Evolutionary conservation across 2,113 vertebrate genomes (phyloP), one percentile per base, ranked within the genome.

Genomic region (Nanorana parkeri): DNA sequence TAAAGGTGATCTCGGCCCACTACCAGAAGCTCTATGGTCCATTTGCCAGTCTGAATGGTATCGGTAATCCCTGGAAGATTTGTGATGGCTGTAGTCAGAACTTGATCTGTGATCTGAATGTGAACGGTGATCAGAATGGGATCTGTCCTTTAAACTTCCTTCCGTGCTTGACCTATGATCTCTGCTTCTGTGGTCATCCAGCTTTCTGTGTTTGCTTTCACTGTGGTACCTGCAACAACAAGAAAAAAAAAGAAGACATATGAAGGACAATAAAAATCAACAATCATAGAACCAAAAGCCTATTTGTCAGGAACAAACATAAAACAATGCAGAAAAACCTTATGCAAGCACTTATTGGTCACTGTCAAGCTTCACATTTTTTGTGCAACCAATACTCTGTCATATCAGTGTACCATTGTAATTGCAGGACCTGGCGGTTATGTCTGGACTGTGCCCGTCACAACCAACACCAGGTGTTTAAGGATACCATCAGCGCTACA

Each of bases 1-100:
- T 79, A 96, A 87, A 17, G 97, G 97, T 8, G 96, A 98, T 84
- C 96, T 91, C 1, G 96, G 95, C 32, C 95, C 96, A 77, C 96
- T 96, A 85, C 93, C 93, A 0, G 96, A 95, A 80, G 94, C 92
- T 85, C 96, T 92, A 88, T 96, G 96, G 88, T 98, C 97, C 86
- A 94, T 87, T 84, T 97, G 97, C 96, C 97, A 98, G 93, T 99
- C 97, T 65, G 96, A 95, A 86, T 96, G 96, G 91, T 98, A 97
- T 69, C 97, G 94, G 52, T 99, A 97, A 78, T 96, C 95, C 84
- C 95, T 92, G 13, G 95, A 92, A 74, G 95, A 93, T 88, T 96
- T 96, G 77, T 95, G 95, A 84, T 96, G 94, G 56, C 88, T 84
- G 78, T 95, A 95, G 15, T 96, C 95, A 0, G 94, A 92, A 83